Conservation (phyloP, 2,113 vertebrate genomes). For the Chrysemys picta region DNA sequence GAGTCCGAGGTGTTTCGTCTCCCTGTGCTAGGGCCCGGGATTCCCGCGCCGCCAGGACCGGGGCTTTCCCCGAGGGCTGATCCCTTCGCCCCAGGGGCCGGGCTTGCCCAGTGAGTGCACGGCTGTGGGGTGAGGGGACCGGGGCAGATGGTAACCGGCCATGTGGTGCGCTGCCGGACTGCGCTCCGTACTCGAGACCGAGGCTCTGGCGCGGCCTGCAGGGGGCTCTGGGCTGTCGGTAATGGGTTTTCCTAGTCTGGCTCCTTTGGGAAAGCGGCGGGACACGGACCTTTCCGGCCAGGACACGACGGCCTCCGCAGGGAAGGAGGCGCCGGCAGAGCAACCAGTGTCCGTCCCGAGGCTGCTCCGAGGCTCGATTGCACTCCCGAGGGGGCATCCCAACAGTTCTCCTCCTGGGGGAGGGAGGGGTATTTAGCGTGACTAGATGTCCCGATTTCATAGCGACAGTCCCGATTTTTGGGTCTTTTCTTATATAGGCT, state of each 20-base stretch:
- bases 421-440: too few species aligned
- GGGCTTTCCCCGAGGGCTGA: background rate
- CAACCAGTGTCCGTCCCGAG: constrained; percentile 51
- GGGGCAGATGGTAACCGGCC: background rate
- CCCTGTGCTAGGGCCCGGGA: too few species aligned
- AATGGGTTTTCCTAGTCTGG: background rate
- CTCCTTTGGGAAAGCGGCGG: background rate
- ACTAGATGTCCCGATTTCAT: too few species aligned
- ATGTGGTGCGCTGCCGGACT: constrained; percentile 28
- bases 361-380: background rate
- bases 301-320: background rate
- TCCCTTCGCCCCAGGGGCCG: background rate
- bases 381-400: background rate
- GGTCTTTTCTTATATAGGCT: too few species aligned
- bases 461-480: too few species aligned
- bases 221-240: constrained; percentile 26
- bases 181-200: constrained; percentile 68
- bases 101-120: background rate
- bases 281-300: background rate
- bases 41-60: background rate
- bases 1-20: background rate
- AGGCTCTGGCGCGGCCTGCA: constrained; percentile 77
- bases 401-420: background rate
- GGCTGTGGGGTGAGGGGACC: background rate
- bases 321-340: constrained; percentile 2